Evolutionary conservation across 2,113 vertebrate genomes (phyloP), one percentile per base, ranked within the genome.

Genomic region (Gnathonemus longibarbis): DNA sequence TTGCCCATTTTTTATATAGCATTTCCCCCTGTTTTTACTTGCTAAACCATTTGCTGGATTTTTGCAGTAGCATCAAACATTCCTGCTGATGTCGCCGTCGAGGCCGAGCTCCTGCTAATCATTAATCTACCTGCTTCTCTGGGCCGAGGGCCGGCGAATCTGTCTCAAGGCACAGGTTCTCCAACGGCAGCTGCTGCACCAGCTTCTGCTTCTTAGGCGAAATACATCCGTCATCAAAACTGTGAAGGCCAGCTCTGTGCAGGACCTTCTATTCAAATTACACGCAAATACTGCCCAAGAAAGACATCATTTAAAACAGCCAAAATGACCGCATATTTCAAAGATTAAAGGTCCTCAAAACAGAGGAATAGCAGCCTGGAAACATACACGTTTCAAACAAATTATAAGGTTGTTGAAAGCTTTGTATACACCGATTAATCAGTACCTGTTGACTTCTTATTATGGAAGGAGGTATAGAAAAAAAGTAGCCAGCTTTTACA

Each of bases 161-260:
- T 0, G 98, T 99, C 95, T 99, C 98, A 89, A 99, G 95, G 91
- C 98, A 99, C 88, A 99, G 96, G 91, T 93, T 97, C 92, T 98
- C 98, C 88, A 99, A 94, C 2, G 98, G 98, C 89, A 99, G 90
- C 94, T 97, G 96, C 90, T 98, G 98, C 93, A 99, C 97, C 70
- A 99, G 97, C 92, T 98, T 99, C 95, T 99, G 98, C 97, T 99
- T 99, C 98, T 99, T 97, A 93, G 92, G 94, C 91, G 88, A 96
- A 96, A 92, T 92, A 92, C 92, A 35, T 49, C 21, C 84, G 58
- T 90, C 88, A 92, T 89, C 27, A 15, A 83, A 87, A 39, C 50
- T 70, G 39, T 45, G 13, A 27, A 13, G 6, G n/a, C 31, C 3
- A 19, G 66, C 9, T 13, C 49, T 48, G 52, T 45, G 49, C 62